Evolutionary conservation across 2,888 invertebrate species (phyloP).

Genomic region (Nomada lathburiana): DNA sequence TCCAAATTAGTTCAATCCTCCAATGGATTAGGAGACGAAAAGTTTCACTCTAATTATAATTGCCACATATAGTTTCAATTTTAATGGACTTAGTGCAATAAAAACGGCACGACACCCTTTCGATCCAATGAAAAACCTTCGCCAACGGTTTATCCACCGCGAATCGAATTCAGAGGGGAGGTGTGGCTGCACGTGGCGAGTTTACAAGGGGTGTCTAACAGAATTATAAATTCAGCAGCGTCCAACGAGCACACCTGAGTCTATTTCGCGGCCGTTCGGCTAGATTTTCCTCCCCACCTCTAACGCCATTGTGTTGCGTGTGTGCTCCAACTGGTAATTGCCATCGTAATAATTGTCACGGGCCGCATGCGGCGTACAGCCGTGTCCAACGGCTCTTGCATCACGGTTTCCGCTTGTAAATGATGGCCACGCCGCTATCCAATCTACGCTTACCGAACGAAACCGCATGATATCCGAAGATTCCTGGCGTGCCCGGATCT

Average conservation of each 20-base stretch:
- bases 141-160: conserved; percentile 27
- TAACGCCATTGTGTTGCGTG: conserved; percentile 22
- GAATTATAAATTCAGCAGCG: conserved; percentile 80
- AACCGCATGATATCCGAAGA: conserved; percentile 67
- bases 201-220: conserved; percentile 70
- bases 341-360: conserved; percentile 77
- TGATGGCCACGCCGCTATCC: conserved; percentile 69
- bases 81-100: conserved; percentile 45
- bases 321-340: conserved; percentile 56
- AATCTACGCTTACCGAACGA: conserved; percentile 70
- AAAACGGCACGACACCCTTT: conserved; percentile 17
- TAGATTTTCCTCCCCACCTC: conserved; percentile 63
- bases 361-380: conserved; percentile 42
- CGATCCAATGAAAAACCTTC: conserved; percentile 19
- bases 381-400: conserved; percentile 18
- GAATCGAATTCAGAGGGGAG: conserved; percentile 29
- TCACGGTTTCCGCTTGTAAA: conserved; percentile 64
- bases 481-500: conserved; percentile 49
- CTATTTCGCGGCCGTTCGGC: conserved; percentile 68
- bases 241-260: conserved; percentile 78
- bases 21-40: no score
- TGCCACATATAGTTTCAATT: neutral
- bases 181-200: conserved; percentile 50
- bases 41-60: no score
- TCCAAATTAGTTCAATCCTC: no score